Base-by-base conservation (phyloP, 1,140 invertebrate species). In the Heliothis subflexa region DNA sequence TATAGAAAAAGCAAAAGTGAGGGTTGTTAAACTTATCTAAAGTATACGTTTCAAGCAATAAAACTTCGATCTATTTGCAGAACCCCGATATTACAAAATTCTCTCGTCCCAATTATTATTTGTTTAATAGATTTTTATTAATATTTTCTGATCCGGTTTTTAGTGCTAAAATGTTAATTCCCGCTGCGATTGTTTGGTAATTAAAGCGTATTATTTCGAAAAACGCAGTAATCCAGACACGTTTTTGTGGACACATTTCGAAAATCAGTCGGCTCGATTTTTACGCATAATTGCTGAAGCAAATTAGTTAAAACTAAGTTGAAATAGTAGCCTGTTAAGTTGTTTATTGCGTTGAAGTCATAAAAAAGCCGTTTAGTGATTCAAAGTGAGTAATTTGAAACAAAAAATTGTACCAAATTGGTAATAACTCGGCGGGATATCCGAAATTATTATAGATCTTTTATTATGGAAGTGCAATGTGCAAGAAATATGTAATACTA, bases 201-300 rank as follows among this genome's bases (percentile, higher is more conserved):
- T 64, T 64, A 47, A 40, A 64, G 33, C 61, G 16, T 18, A 5
- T 16, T 12, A 64, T 64, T 64, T 47, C 40, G 61, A 64, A 64
- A 64, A 25, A 64, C 61, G 33, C 61, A 47, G 61, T 18, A 64
- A 64, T 64, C 33, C 3, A 18, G 40, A 64, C 33, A 64, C n/a
- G 61, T 64, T 64, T 62, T 64, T 64, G 10, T 64, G 18, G 40
- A 21, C n/a, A 64, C 40, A 64, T 64, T 64, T 64, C 61, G 33
- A 61, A 9, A 57, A 25, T 12, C 12, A 10, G 21, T 21, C 21
- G 55, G 55, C 18, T 64, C 12, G 61, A 64, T 64, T 64, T 64
- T 64, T 64, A 64, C 45, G 61, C 61, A 45, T 64, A 64, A 64
- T 64, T 64, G 25, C 33, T 64, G 40, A 45, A 18, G n/a, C 61